Evolutionary conservation across 1,140 invertebrate species (phyloP), one percentile per base, ranked within the genome.

Genomic region (Drosophila quadrilineata): DNA sequence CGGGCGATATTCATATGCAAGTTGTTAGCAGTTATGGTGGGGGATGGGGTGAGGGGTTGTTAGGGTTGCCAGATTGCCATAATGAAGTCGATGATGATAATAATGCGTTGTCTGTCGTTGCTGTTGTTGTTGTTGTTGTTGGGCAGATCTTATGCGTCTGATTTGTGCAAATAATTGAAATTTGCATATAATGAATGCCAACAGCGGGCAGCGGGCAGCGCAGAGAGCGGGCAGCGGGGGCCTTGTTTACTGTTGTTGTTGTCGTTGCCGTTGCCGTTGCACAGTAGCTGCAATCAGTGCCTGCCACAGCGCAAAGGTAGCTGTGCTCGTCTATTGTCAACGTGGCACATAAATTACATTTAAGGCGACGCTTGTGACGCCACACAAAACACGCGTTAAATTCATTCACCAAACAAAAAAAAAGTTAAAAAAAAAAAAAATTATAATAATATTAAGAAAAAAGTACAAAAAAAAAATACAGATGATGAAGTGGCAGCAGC

Each of bases 121-220:
- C 35, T 24, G 22, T 35, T 29, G 46, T 50, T 56, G 46, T 24
- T 48, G 36, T 10, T 46, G 35, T 22, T 56, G 36, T 68, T 46
- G 40, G 21, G 48, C 22, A 53, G 77, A 82, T 82, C 77, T 82
- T 82, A 59, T 62, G 73, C 69, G 79, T 65, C 79, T 84, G 77
- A 84, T 84, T 84, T 85, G 80, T 85, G 80, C 80, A 85, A 85
- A 85, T 85, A 85, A 85, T 85, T 85, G 79, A 85, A 85, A 85
- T 85, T 85, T 85, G 79, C 79, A 85, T 85, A 86, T 86, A 84
- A 84, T 85, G 80, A 74, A 84, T 58, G 66, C 74, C 50, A n/a
- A 36, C 19, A 22, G 14, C 21, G 10, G 2, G 28, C 21, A 16
- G 3, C 6, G 12, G 0, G 10, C 31, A 28, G n/a, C 19, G 24